These are phyloP conservation scores for Papilio dardanus DNA, from an alignment of 1,140 invertebrate species.

Conservation along the genomic window DNA sequence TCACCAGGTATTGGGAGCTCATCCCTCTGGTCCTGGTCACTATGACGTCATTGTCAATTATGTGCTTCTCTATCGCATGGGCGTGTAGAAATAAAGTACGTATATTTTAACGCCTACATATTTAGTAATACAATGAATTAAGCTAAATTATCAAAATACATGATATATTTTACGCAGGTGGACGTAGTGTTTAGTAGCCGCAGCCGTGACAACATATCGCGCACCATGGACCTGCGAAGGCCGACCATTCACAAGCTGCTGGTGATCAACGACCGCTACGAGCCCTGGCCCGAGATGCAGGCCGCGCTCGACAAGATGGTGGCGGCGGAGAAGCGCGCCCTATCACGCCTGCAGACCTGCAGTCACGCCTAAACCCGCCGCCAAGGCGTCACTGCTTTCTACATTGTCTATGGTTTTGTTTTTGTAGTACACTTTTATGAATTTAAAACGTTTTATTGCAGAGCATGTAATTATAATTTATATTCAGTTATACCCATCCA, in stretches of 20 bases:
- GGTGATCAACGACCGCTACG: constrained; percentile 65
- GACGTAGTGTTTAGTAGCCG: constrained; percentile 59
- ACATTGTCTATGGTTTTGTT: constrained; percentile 14
- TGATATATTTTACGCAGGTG: constrained; percentile 55
- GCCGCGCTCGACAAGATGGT: constrained; percentile 68
- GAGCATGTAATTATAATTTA: no score
- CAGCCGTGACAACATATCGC: constrained; percentile 59
- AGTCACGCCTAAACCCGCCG: constrained; percentile 37
- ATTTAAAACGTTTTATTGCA: no score
- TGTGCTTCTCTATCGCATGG: constrained; percentile 53
- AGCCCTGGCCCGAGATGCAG: constrained; percentile 75
- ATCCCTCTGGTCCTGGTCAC: constrained; percentile 61
- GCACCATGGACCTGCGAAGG: constrained; percentile 68
- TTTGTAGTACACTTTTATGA: neutral
- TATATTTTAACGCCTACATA: constrained; percentile 13
- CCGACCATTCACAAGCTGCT: constrained; percentile 63
- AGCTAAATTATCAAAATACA: no score
- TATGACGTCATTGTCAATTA: constrained; percentile 38
- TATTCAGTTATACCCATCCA: no score
- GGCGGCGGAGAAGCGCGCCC: constrained; percentile 58
- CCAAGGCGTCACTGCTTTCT: neutral
- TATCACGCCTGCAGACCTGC: constrained; percentile 55
- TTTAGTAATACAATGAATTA: neutral
- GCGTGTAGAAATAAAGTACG: constrained; percentile 61
- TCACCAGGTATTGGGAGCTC: constrained; percentile 62